A percentile compares a stretch with the other conserved stretches of the same genome.
Evolutionary conservation across 2,797 vertebrate species (phyloP).

Genomic region (Gila robusta): DNA sequence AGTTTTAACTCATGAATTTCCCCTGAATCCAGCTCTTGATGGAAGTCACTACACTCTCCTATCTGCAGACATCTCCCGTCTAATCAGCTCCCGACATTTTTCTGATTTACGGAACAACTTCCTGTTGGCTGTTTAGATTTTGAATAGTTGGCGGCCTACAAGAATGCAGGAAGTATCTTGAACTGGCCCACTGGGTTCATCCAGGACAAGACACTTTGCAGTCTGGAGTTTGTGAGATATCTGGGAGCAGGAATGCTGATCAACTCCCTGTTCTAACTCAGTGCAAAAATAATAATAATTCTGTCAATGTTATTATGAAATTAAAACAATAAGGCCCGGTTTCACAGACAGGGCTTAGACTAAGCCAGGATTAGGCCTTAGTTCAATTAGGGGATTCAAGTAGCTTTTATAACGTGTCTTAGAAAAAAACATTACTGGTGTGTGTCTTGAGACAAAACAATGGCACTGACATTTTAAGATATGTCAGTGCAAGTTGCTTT

Average conservation of each 20-base stretch:
- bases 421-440: no score
- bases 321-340: background rate
- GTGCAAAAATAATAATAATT: background rate
- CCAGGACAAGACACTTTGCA: constrained; percentile 27
- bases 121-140: constrained; percentile 73
- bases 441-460: no score
- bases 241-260: background rate
- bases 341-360: no score
- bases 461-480: no score
- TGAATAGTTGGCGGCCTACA: constrained; percentile 57
- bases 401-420: no score
- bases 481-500: no score
- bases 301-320: background rate
- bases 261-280: background rate
- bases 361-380: no score
- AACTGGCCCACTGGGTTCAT: constrained; percentile 51
- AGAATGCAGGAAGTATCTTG: constrained; percentile 66
- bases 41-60: constrained; percentile 30
- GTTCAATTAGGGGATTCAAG: no score
- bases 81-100: constrained; percentile 65
- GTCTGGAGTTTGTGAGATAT: background rate
- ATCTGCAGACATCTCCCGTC: constrained; percentile 63
- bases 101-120: constrained; percentile 70
- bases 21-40: constrained; percentile 41
- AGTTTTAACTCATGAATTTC: constrained; percentile 33